These are phyloP conservation scores for Corvus hawaiiensis DNA, from an alignment of 2,113 vertebrate species.

Conservation along the genomic window DNA sequence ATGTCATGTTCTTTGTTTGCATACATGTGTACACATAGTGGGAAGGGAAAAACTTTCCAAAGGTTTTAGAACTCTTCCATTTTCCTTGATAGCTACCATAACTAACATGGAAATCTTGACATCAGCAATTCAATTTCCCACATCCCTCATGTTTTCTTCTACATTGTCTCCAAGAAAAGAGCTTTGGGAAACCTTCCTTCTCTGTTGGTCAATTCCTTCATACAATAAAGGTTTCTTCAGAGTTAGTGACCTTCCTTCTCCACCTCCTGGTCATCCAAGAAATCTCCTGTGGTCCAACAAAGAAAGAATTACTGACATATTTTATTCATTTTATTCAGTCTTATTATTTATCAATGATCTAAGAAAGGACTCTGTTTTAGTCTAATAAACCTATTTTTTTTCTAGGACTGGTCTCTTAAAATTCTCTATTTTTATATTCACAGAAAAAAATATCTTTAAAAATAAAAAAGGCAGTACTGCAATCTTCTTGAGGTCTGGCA, in stretches of 20 bases:
- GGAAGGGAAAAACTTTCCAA: background rate
- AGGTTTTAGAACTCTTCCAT: background rate
- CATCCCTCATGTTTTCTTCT: background rate
- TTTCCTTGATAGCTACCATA: background rate
- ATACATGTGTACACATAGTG: accelerated
- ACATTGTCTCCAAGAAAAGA: background rate
- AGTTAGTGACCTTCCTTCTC: background rate
- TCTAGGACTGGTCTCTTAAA: background rate
- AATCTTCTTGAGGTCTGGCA: background rate
- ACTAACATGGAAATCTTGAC: background rate
- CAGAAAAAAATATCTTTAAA: background rate
- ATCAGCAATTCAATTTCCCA: background rate
- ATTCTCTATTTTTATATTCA: background rate
- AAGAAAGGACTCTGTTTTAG: background rate
- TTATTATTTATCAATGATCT: background rate
- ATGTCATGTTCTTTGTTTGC: background rate
- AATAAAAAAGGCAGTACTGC: background rate
- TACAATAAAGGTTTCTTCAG: background rate
- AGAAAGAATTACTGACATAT: background rate
- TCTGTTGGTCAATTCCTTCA: background rate
- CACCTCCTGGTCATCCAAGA: background rate
- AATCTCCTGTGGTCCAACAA: background rate
- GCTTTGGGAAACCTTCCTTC: background rate
- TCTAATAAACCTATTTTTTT: background rate
- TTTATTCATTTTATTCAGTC: background rate